Conservation (phyloP, 2,113 vertebrate genomes). For the Pseudolaguvia tuberculata region DNA sequence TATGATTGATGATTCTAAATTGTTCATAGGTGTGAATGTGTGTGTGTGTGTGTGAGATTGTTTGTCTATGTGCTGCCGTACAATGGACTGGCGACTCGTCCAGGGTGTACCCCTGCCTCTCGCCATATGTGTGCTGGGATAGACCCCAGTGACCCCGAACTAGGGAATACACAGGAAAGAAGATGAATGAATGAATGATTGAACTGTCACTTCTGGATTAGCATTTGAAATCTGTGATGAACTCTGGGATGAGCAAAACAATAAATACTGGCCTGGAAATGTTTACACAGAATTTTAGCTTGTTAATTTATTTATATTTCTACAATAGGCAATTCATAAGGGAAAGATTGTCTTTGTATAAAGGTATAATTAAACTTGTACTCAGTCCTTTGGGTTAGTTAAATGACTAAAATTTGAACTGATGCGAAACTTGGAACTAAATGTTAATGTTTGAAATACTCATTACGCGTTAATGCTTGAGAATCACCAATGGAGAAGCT, state of each 20-base stretch:
- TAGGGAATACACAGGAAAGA: too few relatives aligned
- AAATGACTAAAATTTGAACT: constrained; percentile 43
- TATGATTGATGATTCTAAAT: too few relatives aligned
- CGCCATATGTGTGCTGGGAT: too few relatives aligned
- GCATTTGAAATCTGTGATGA: constrained; percentile 1
- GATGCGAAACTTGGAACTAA: constrained; percentile 46
- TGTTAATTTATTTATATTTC: constrained; percentile 34
- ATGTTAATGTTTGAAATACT: constrained; percentile 44
- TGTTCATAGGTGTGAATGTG: too few relatives aligned
- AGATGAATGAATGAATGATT: too few relatives aligned
- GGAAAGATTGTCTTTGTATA: constrained; percentile 32
- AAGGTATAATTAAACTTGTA: constrained; percentile 48
- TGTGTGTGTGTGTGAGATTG: too few relatives aligned
- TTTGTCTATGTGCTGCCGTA: too few relatives aligned
- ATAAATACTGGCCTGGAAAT: not conserved
- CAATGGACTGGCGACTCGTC: too few relatives aligned
- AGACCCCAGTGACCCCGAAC: too few relatives aligned
- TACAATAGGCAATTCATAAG: constrained; percentile 24
- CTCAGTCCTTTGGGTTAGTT: constrained; percentile 42
- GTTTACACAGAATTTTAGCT: not conserved
- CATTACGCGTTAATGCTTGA: constrained; percentile 41
- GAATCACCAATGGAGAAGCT: constrained; percentile 32
- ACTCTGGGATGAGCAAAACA: not conserved
- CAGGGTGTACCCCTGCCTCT: too few relatives aligned
- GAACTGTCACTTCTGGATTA: not conserved